phyloP scores from a whole-genome alignment of 1,140 invertebrate genomes.

The Cydia splendana region DNA sequence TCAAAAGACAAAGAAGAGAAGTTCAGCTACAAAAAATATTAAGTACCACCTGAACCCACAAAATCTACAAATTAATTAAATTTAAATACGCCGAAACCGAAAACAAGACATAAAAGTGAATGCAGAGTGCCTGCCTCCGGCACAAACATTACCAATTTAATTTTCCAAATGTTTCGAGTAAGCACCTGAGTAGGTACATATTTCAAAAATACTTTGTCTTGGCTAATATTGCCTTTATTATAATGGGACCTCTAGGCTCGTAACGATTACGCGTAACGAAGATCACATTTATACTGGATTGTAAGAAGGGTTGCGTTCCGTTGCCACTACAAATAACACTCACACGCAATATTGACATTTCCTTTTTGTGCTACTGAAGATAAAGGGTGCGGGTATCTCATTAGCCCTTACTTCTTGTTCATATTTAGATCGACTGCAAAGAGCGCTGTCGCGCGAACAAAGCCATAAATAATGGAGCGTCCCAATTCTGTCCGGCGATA shows the following conservation, averaged over 20 bases:
- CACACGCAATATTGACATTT: conserved; percentile 50
- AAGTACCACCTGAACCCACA: neutral
- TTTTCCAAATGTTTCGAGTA: conserved; percentile 1
- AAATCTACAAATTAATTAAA: neutral
- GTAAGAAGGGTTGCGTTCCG: neutral
- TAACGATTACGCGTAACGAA: neutral
- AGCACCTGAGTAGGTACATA: neutral
- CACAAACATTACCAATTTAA: conserved; percentile 8
- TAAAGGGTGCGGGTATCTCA: conserved; percentile 40
- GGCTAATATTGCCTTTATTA: neutral
- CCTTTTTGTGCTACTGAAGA: conserved; percentile 44
- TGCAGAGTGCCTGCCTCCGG: neutral
- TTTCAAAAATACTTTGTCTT: neutral
- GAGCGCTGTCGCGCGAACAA: conserved; percentile 32
- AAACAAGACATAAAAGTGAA: conserved; percentile 21
- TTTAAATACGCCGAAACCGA: neutral
- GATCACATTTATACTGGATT: neutral
- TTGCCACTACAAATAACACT: neutral
- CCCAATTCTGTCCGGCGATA: conserved; percentile 36
- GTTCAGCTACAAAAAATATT: too few species aligned
- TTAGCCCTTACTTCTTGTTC: conserved; percentile 39
- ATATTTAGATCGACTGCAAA: conserved; percentile 28
- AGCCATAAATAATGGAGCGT: conserved; percentile 39
- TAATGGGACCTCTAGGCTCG: neutral
- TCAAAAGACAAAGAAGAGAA: too few species aligned